Conservation (phyloP, 1,140 invertebrate species). For the Pteromalus puparum region DNA sequence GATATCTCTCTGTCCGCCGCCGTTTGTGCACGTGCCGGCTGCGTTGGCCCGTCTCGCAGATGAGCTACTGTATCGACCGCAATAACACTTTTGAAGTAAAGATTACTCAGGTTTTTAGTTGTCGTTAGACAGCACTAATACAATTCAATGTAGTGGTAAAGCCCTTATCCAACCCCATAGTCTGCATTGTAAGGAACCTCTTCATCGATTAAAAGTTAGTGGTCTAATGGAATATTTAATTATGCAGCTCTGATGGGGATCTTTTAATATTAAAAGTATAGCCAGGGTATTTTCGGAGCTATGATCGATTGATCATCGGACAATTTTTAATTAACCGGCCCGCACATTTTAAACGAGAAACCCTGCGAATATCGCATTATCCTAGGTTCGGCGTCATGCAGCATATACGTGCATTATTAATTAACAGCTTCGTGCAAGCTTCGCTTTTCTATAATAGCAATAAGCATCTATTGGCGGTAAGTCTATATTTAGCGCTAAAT, state of each 20-base stretch:
- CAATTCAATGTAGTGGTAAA: no score
- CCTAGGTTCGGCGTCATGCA: background rate
- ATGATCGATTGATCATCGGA: background rate
- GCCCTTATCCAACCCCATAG: no score
- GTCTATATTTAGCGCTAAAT: background rate
- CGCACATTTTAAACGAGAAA: background rate
- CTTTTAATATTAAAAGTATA: no score
- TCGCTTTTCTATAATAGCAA: background rate
- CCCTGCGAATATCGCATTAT: background rate
- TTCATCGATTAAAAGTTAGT: no score
- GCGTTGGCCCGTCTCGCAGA: no score
- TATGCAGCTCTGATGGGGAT: background rate
- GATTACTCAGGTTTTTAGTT: no score
- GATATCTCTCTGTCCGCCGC: background rate
- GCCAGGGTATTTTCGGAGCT: background rate
- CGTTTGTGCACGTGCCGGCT: background rate
- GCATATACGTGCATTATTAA: slow-evolving; percentile 7
- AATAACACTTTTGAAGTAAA: no score
- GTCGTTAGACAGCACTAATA: no score
- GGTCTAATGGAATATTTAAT: slow-evolving; percentile 23
- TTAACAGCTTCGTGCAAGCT: background rate
- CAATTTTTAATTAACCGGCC: background rate
- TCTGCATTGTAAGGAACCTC: no score
- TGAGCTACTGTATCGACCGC: no score
- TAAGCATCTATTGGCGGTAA: background rate